Percentiles rank a stretch among this genome's conserved stretches.
phyloP scores from a whole-genome alignment of 2,113 vertebrate genomes.

The Corythoichthys intestinalis region DNA sequence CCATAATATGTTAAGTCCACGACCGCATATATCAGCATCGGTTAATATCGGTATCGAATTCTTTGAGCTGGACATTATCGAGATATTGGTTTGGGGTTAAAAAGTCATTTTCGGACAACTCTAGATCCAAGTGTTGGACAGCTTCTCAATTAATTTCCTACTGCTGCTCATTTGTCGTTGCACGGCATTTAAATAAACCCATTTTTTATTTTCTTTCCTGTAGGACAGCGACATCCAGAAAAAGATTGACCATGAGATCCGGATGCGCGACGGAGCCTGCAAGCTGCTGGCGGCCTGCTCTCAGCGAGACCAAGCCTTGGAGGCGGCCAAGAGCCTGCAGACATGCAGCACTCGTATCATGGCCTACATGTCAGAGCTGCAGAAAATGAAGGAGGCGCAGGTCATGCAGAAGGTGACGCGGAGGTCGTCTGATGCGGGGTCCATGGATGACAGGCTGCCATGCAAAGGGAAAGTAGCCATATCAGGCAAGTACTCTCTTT shows the following conservation, averaged over 20 bases:
- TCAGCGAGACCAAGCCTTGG: conserved; percentile 85
- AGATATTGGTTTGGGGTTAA: too few species aligned
- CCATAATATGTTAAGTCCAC: too few species aligned
- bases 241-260: conserved; percentile 91
- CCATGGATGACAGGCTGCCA: conserved; percentile 74
- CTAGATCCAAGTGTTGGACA: conserved; percentile 2
- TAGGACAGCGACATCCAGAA: conserved; percentile 92
- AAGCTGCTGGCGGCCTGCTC: conserved; percentile 88
- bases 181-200: conserved; percentile 4
- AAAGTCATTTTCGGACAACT: too few species aligned
- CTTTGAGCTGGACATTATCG: too few species aligned
- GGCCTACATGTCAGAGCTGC: conserved; percentile 90
- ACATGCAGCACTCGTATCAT: conserved; percentile 87
- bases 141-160: conserved; percentile 18
- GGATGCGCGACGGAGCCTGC: conserved; percentile 88
- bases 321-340: conserved; percentile 87
- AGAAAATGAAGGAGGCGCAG: conserved; percentile 88
- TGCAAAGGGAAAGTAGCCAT: conserved; percentile 86
- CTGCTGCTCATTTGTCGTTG: not conserved
- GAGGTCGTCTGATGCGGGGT: conserved; percentile 83
- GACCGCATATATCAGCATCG: too few species aligned
- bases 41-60: too few species aligned
- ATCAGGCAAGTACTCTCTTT: conserved; percentile 72
- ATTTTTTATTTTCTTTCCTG: not conserved
- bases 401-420: conserved; percentile 79